A percentile compares a stretch with the other conserved stretches of the same genome.
Evolutionary conservation across 2,113 vertebrate species (phyloP).

Genomic region (Irena cyanogastra): DNA sequence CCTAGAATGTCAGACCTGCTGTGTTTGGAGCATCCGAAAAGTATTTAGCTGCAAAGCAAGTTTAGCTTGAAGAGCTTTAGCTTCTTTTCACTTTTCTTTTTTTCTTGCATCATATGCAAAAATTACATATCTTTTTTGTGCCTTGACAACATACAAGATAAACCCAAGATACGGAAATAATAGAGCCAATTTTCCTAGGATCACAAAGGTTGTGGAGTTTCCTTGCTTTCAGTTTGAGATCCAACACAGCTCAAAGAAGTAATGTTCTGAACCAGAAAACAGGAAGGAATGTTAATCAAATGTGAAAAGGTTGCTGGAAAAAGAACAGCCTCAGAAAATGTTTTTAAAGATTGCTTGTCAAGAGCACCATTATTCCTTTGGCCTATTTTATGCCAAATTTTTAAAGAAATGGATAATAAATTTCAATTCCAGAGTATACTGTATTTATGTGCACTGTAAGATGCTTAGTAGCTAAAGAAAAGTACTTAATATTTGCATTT

Average conservation of each 20-base stretch:
- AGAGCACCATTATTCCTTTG: slow-evolving; percentile 11
- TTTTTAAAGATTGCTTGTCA: slow-evolving; percentile 49
- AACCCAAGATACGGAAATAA: background rate
- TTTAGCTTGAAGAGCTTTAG: background rate
- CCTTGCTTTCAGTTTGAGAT: background rate
- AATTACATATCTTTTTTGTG: background rate
- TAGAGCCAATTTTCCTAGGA: background rate
- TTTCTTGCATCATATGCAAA: background rate
- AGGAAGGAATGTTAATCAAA: slow-evolving; percentile 54
- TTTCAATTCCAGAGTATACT: background rate
- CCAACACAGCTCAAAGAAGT: background rate
- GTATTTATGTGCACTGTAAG: background rate
- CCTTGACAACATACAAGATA: background rate
- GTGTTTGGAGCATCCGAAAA: background rate
- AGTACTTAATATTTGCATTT: background rate
- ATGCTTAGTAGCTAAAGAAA: background rate
- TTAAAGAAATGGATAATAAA: slow-evolving; percentile 10
- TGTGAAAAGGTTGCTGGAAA: slow-evolving; percentile 46
- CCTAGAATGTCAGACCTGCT: background rate
- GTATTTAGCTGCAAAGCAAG: background rate
- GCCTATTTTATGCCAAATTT: background rate
- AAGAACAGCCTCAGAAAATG: slow-evolving; percentile 23
- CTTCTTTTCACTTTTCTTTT: background rate
- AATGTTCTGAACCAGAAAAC: slow-evolving; percentile 32
- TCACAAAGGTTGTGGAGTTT: background rate